These are phyloP conservation scores for Listrodromus nycthemerus DNA, from an alignment of 2,888 invertebrate species.

Conservation along the genomic window DNA sequence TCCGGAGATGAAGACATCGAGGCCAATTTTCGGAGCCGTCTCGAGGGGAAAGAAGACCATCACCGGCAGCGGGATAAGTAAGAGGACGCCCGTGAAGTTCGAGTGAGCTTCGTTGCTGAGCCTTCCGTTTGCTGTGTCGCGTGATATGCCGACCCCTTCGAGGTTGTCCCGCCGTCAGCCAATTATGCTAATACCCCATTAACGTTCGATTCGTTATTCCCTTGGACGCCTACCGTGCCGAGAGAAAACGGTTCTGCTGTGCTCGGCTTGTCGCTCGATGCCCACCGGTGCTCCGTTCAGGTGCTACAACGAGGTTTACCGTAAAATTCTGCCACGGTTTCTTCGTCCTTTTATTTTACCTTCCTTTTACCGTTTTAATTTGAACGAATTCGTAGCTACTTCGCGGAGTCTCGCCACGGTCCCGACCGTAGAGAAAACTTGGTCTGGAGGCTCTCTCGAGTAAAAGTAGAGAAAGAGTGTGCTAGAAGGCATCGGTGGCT, in stretches of 20 bases:
- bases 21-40: constrained; percentile 71
- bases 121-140: constrained; percentile 60
- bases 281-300: not conserved
- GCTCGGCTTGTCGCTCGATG: constrained; percentile 1
- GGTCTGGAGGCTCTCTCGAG: constrained; percentile 28
- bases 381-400: constrained; percentile 35
- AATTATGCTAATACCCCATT: constrained; percentile 75
- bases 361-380: constrained; percentile 21
- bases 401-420: constrained; percentile 5
- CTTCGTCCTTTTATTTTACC: constrained; percentile 13
- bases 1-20: constrained; percentile 77
- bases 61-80: constrained; percentile 39
- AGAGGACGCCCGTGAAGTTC: not conserved
- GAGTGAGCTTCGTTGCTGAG: constrained; percentile 52
- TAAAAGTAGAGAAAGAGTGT: constrained; percentile 19
- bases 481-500: constrained; percentile 26
- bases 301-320: not conserved
- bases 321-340: not conserved
- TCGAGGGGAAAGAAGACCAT: not conserved
- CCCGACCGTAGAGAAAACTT: constrained; percentile 12
- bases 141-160: constrained; percentile 35
- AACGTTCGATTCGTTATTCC: constrained; percentile 70
- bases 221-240: constrained; percentile 63
- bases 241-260: constrained; percentile 8
- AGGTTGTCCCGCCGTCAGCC: constrained; percentile 52